phyloP scores from a whole-genome alignment of 2,888 invertebrate species.

The Cordylochernes scorpioides region DNA sequence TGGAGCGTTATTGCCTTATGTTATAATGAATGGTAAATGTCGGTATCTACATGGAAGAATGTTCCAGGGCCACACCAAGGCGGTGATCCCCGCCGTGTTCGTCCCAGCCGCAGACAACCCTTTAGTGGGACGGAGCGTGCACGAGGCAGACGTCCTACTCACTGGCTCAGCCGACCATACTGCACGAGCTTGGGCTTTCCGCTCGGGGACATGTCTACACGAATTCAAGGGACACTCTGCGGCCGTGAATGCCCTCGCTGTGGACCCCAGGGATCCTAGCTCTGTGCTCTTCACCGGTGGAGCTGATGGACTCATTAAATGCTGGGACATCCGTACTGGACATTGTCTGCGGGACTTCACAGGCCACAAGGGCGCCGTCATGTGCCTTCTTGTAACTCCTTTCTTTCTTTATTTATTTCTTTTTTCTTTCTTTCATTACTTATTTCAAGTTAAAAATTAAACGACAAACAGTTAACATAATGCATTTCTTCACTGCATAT shows the following conservation, averaged over 20 bases:
- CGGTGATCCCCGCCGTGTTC: constrained; percentile 26
- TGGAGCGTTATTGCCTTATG: too few relatives aligned
- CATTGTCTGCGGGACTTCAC: constrained; percentile 21
- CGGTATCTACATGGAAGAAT: too few relatives aligned
- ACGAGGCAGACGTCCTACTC: constrained; percentile 21
- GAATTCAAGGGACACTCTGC: constrained; percentile 23
- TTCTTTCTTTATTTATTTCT: too few relatives aligned
- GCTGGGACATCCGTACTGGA: constrained; percentile 25
- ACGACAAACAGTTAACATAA: too few relatives aligned
- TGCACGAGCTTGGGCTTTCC: constrained; percentile 25
- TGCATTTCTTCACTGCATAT: too few relatives aligned
- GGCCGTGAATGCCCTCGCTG: constrained; percentile 25
- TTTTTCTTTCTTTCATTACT: too few relatives aligned
- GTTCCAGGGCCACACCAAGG: constrained; percentile 25
- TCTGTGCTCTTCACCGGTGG: constrained; percentile 25
- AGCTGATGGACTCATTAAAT: constrained; percentile 23
- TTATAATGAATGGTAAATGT: background rate
- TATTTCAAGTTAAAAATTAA: too few relatives aligned
- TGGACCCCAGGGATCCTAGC: constrained; percentile 22
- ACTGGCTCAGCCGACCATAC: constrained; percentile 26
- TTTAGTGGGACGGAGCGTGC: constrained; percentile 6
- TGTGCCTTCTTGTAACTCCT: constrained; percentile 24
- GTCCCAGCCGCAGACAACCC: constrained; percentile 20
- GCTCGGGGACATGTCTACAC: constrained; percentile 21
- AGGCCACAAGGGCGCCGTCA: constrained; percentile 24